A percentile compares a stretch with the other conserved stretches of the same genome.
These are phyloP conservation scores for Bugula neritina DNA, from an alignment of 2,888 invertebrate species.

Conservation along the genomic window DNA sequence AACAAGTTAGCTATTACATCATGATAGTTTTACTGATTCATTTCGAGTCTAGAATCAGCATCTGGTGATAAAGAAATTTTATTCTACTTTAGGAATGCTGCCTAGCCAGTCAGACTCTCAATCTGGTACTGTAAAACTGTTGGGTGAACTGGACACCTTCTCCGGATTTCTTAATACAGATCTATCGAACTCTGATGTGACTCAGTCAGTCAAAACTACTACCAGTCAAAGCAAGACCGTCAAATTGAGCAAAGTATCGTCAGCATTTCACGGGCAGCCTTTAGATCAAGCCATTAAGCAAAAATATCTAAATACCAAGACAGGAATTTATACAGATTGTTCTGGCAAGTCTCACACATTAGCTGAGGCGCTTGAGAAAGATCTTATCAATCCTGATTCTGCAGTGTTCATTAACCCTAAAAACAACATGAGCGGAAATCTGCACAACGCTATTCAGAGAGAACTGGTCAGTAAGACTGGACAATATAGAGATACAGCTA, in stretches of 20 bases:
- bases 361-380: slow-evolving; percentile 41
- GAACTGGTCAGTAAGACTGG: background rate
- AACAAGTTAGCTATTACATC: background rate
- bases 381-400: slow-evolving; percentile 34
- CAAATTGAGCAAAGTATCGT: slow-evolving; percentile 13
- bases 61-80: no score
- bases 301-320: background rate
- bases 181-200: slow-evolving; percentile 11
- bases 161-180: background rate
- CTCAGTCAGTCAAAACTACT: slow-evolving; percentile 21
- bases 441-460: slow-evolving; percentile 22
- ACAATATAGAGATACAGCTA: background rate
- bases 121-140: background rate
- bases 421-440: background rate
- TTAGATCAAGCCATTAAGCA: background rate
- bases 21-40: background rate
- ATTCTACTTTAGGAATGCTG: background rate
- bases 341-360: slow-evolving; percentile 41
- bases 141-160: slow-evolving; percentile 3
- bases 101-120: background rate
- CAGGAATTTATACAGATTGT: background rate
- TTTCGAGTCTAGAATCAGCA: background rate
- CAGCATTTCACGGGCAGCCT: slow-evolving; percentile 4
- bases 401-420: slow-evolving; percentile 1
- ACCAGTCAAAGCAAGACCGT: slow-evolving; percentile 23